Base-by-base conservation (phyloP, 2,888 invertebrate species). In the Julus scanicus region DNA sequence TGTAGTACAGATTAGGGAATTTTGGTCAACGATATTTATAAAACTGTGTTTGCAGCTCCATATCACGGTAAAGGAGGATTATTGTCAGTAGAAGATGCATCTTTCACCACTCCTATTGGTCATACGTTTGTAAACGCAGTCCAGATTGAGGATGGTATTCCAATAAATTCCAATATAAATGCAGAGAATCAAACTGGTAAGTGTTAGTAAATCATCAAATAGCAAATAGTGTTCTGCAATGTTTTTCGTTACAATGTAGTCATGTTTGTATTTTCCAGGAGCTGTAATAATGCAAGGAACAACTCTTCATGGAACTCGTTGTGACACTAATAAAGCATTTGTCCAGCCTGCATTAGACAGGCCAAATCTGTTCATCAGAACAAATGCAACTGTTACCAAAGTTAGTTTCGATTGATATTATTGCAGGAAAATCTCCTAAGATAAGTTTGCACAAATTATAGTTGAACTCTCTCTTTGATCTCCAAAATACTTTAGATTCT, bases 261-360 rank as follows among this genome's bases (percentile, higher is more conserved):
- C 29, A 8, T 2, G 5, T 20, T 84, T 40, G n/a, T n/a, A 49
- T 84, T 11, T 20, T 80, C 20, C n/a, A 86, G 86, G 86, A 4
- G n/a, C 20, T 40, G 44, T 86, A 39, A 37, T 20, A 48, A 48
- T 48, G 40, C 39, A 40, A 44, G 37, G 20, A 11, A 93, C 92
- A 2, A 92, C 92, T 49, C 90, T 91, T 87, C 90, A 92, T 71
- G 92, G 92, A 0, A 90, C 90, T 84, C 89, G 93, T 53, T 91
- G 92, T 91, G 92, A 91, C 88, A 90, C 92, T 20, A 86, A 89
- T 48, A 83, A n/a, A 9, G 88, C 86, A 20, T 89, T 86, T 44
- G 3, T 89, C 17, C 71, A 89, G 71, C 86, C 89, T 86, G 89
- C 71, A 29, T 29, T 88, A 49, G 71, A 88, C 40, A 88, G 88